These are phyloP conservation scores for Zygaena filipendulae DNA, from an alignment of 2,888 invertebrate species.

Conservation along the genomic window DNA sequence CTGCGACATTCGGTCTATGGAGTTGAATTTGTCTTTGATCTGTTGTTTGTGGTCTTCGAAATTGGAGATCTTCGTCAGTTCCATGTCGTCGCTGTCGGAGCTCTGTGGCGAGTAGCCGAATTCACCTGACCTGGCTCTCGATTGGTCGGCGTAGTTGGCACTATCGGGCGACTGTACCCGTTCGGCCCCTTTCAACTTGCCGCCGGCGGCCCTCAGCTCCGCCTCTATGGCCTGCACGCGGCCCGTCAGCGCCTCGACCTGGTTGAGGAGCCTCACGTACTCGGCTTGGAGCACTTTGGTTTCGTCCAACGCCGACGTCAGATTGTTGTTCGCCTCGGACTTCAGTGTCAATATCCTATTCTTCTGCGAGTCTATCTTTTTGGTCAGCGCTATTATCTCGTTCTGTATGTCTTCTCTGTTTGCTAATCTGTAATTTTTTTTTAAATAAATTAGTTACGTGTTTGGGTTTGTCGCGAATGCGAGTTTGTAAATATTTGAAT, in stretches of 20 bases:
- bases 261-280: conserved; percentile 47
- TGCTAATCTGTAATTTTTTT: conserved; percentile 75
- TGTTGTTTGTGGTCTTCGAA: conserved; percentile 52
- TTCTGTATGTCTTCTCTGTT: conserved; percentile 87
- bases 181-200: conserved; percentile 50
- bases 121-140: conserved; percentile 56
- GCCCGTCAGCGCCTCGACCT: conserved; percentile 75
- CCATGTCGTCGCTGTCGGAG: conserved; percentile 56
- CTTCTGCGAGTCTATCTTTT: conserved; percentile 75
- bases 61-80: conserved; percentile 36
- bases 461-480: too few species aligned
- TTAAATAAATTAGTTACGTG: neutral
- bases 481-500: too few species aligned
- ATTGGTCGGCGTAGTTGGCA: conserved; percentile 67
- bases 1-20: conserved; percentile 64
- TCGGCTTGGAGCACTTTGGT: conserved; percentile 77
- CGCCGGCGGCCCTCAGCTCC: conserved; percentile 66
- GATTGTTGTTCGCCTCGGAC: conserved; percentile 72
- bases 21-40: conserved; percentile 56
- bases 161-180: conserved; percentile 56
- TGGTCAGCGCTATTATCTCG: conserved; percentile 73
- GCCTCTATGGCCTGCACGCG: conserved; percentile 74
- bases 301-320: conserved; percentile 75
- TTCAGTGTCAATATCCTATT: conserved; percentile 73
- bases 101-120: conserved; percentile 59